Conservation (phyloP, 2,797 vertebrate species). For the Galago senegalensis region DNA sequence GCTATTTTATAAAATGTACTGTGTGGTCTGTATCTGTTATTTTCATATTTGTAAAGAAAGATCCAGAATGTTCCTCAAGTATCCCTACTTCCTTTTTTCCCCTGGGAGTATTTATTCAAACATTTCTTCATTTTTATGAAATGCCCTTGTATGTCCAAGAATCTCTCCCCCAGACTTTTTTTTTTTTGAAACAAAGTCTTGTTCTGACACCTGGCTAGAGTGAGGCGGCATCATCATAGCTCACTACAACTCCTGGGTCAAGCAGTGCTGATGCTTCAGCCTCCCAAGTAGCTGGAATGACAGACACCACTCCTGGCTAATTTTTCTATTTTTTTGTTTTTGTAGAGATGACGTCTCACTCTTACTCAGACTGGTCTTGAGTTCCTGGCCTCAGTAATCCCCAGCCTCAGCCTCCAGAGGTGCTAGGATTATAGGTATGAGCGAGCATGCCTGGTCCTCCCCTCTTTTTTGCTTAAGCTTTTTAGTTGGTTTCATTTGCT, state of each 20-base stretch:
- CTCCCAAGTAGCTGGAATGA: background rate
- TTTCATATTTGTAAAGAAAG: conserved; percentile 54
- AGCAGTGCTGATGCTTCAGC: background rate
- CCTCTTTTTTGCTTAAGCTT: background rate
- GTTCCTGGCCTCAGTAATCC: background rate
- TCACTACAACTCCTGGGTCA: background rate
- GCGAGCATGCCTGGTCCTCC: background rate
- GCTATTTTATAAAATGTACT: conserved; percentile 44
- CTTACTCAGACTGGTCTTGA: background rate
- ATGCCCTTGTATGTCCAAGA: background rate
- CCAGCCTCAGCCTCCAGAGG: background rate
- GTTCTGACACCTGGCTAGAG: background rate
- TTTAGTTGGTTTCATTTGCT: background rate
- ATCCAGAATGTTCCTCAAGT: background rate
- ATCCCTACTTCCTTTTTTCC: background rate
- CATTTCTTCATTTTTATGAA: conserved; percentile 25
- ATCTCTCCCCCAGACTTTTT: background rate
- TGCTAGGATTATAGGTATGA: background rate
- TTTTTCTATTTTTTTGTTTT: background rate
- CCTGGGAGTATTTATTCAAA: background rate
- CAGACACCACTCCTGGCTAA: background rate
- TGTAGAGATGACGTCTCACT: background rate
- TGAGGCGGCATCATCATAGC: background rate
- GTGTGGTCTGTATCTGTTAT: conserved; percentile 25
- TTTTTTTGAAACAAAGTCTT: background rate